Evolutionary conservation across 2,888 invertebrate species (phyloP).

Genomic region (Cantharis rustica): DNA sequence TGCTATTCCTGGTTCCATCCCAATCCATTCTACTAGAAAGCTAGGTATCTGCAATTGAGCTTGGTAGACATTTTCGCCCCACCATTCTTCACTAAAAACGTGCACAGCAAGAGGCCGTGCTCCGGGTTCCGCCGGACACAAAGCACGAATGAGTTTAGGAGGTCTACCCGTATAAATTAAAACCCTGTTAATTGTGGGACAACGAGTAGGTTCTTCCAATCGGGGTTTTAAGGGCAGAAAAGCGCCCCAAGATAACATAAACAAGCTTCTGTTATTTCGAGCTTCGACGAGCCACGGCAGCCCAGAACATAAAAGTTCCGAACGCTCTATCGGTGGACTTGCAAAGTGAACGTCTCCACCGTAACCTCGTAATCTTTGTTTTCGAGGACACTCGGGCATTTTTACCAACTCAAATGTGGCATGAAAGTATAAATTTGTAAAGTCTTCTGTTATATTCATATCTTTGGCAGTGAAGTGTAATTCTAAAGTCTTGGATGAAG

Average conservation of each 20-base stretch:
- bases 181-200: constrained; percentile 78
- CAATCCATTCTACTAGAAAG: constrained; percentile 70
- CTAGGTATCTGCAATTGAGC: constrained; percentile 60
- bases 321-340: constrained; percentile 64
- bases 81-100: constrained; percentile 82
- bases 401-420: constrained; percentile 71
- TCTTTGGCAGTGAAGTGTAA: constrained; percentile 75
- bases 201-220: constrained; percentile 67
- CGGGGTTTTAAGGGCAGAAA: constrained; percentile 69
- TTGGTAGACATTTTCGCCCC: constrained; percentile 52
- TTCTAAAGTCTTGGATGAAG: constrained; percentile 73
- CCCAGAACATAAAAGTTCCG: constrained; percentile 72
- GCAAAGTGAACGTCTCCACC: constrained; percentile 71
- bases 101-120: constrained; percentile 72
- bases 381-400: constrained; percentile 68
- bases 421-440: constrained; percentile 78
- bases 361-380: constrained; percentile 65
- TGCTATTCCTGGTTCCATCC: constrained; percentile 74
- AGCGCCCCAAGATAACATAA: constrained; percentile 82
- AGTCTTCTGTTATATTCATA: constrained; percentile 80
- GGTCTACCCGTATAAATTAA: constrained; percentile 80
- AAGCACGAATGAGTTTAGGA: constrained; percentile 65
- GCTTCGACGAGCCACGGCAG: constrained; percentile 82
- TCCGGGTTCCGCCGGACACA: constrained; percentile 75
- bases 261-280: constrained; percentile 78